A percentile compares a stretch with the other conserved stretches of the same genome.
These are phyloP conservation scores for Amblyjoppa proteus DNA, from an alignment of 2,888 invertebrate species.

Conservation along the genomic window DNA sequence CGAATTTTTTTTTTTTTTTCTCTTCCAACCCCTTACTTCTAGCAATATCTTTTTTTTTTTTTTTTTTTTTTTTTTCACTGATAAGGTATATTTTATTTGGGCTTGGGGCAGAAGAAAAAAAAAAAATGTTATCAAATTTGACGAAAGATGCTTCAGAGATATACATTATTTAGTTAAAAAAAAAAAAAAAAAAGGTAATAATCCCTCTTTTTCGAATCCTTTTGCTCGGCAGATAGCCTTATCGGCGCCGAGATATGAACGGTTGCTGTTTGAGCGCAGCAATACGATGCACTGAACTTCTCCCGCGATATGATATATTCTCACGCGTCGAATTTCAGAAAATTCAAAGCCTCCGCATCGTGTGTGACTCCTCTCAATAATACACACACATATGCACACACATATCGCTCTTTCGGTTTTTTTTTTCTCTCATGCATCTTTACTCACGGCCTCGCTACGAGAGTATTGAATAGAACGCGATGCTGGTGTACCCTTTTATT, in stretches of 20 bases:
- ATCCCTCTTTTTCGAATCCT: slow-evolving; percentile 19
- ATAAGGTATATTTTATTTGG: background rate
- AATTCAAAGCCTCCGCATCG: slow-evolving; percentile 26
- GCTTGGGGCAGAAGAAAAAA: background rate
- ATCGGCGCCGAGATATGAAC: slow-evolving; percentile 35
- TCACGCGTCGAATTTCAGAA: slow-evolving; percentile 57
- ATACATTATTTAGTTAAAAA: background rate
- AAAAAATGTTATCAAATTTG: background rate
- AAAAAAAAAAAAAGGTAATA: background rate
- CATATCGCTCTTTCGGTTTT: slow-evolving; percentile 6
- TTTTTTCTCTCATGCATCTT: slow-evolving; percentile 37
- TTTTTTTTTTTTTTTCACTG: background rate
- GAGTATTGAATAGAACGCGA: slow-evolving; percentile 46
- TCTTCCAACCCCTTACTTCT: background rate
- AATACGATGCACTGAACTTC: slow-evolving; percentile 10
- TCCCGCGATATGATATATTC: slow-evolving; percentile 17
- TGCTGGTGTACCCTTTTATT: slow-evolving; percentile 25
- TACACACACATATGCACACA: background rate
- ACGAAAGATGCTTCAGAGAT: background rate
- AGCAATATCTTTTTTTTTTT: background rate
- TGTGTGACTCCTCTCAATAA: slow-evolving; percentile 49
- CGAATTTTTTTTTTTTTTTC: background rate
- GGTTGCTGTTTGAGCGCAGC: slow-evolving; percentile 8
- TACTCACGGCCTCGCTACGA: background rate
- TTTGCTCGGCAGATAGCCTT: slow-evolving; percentile 27